Evolutionary conservation across 2,797 vertebrate genomes (phyloP).

Genomic region (Etheostoma perlongum): DNA sequence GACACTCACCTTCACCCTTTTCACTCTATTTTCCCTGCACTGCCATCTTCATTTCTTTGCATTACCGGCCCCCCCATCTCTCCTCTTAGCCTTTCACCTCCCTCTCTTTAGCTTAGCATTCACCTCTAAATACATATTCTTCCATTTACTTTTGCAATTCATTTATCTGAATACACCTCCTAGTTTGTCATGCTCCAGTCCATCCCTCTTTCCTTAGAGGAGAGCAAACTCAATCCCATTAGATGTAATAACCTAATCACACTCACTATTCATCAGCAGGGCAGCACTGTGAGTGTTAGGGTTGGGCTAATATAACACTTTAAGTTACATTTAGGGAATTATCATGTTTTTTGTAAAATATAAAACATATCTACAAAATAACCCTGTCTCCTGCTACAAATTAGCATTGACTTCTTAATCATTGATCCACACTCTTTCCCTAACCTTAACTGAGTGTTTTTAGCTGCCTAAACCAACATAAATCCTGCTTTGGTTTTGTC

Average conservation of each 20-base stretch:
- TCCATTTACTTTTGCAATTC: conserved; percentile 18
- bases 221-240: conserved; percentile 71
- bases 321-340: too few species aligned
- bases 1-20: conserved; percentile 56
- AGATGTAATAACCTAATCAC: conserved; percentile 68
- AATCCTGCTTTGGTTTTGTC: neutral
- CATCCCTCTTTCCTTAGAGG: conserved; percentile 73
- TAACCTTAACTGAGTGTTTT: neutral
- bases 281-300: neutral
- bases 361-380: too few species aligned
- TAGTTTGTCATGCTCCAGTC: conserved; percentile 35
- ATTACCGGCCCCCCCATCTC: conserved; percentile 5
- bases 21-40: neutral
- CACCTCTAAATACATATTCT: neutral
- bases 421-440: too few species aligned
- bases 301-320: neutral
- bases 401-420: neutral
- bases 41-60: conserved; percentile 8
- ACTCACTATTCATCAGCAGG: conserved; percentile 28
- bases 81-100: conserved; percentile 35
- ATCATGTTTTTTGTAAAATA: too few species aligned
- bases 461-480: neutral
- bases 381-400: neutral
- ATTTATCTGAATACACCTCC: conserved; percentile 17
- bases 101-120: neutral